These are phyloP conservation scores for Tiliqua scincoides DNA, from an alignment of 2,113 vertebrate species.

Conservation along the genomic window DNA sequence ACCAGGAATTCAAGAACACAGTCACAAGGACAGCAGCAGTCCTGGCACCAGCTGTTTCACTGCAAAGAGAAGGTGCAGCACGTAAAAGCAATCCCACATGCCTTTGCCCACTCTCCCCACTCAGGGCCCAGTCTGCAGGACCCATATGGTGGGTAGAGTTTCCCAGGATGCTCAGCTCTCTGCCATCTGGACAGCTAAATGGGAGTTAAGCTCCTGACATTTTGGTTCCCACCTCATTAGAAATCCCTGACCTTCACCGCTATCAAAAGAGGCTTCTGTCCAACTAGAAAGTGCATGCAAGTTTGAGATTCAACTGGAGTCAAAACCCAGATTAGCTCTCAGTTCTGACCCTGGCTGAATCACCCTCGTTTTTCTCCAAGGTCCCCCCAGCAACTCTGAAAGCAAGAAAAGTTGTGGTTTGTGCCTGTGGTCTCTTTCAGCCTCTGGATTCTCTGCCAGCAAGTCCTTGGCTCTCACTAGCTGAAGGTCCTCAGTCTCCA, in stretches of 20 bases:
- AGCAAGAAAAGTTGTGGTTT: neutral
- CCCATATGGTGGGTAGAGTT: too few relatives aligned
- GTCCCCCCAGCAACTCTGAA: neutral
- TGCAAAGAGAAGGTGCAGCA: too few relatives aligned
- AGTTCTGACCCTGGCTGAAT: neutral
- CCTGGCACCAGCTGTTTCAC: too few relatives aligned
- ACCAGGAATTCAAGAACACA: neutral
- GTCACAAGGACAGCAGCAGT: too few relatives aligned
- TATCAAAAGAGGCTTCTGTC: neutral
- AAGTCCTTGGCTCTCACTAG: conserved; percentile 12
- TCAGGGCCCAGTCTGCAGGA: neutral
- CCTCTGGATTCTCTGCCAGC: neutral
- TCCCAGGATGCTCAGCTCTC: neutral
- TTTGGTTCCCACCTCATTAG: neutral
- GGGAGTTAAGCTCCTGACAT: neutral
- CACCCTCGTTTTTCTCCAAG: neutral
- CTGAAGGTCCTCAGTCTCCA: conserved; percentile 50
- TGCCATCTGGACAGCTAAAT: neutral
- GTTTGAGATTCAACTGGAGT: neutral
- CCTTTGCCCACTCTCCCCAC: neutral
- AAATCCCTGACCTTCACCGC: neutral
- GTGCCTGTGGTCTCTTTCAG: neutral
- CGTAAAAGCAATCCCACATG: neutral
- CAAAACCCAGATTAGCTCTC: neutral
- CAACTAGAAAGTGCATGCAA: neutral